phyloP scores from a whole-genome alignment of 2,113 vertebrate species.

The Andinoacara biseriatus region DNA sequence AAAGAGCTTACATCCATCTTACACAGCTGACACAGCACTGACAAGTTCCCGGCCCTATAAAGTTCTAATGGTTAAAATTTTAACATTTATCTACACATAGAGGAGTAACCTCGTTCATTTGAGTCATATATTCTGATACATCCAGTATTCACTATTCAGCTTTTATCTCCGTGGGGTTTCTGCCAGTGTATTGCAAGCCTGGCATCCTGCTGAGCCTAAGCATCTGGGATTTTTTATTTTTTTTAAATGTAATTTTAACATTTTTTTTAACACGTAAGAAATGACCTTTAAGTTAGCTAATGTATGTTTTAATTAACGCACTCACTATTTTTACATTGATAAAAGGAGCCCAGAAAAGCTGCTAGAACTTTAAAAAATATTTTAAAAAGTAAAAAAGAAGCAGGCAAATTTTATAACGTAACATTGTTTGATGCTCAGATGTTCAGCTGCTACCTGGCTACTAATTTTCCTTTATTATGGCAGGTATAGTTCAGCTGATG shows the following conservation, averaged over 20 bases:
- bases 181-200: not conserved
- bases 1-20: not conserved
- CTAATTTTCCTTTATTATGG: not conserved
- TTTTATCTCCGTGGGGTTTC: not conserved
- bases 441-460: not conserved
- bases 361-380: not conserved
- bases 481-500: not conserved
- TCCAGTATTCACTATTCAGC: not conserved
- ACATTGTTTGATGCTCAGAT: not conserved
- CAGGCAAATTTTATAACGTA: too few relatives aligned
- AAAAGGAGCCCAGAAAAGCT: not conserved
- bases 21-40: not conserved
- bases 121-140: not conserved
- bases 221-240: not conserved
- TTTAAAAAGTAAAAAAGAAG: not conserved
- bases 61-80: not conserved
- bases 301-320: not conserved
- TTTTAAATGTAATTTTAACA: not conserved
- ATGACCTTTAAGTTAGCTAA: not conserved
- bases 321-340: not conserved
- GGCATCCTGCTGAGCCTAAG: not conserved
- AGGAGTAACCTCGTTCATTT: not conserved
- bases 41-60: not conserved
- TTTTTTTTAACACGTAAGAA: not conserved
- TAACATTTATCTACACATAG: not conserved